phyloP scores from a whole-genome alignment of 2,888 invertebrate species.

The Diogma glabrata region DNA sequence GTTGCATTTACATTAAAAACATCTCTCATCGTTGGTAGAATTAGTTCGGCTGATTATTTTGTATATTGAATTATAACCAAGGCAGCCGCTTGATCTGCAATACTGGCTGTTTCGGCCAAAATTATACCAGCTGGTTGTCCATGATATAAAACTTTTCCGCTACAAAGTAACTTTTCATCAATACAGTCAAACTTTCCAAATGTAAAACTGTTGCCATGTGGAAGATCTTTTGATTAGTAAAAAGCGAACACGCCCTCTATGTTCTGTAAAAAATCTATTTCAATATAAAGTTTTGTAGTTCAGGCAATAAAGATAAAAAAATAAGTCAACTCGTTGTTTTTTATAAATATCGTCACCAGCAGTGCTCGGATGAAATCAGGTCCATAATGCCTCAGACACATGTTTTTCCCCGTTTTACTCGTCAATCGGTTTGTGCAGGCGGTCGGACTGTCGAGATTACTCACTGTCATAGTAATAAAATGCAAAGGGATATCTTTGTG shows the following conservation, averaged over 20 bases:
- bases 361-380: no score
- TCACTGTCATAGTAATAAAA: no score
- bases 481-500: no score
- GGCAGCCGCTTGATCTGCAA: slow-evolving; percentile 43
- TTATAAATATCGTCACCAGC: no score
- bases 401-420: no score
- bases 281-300: no score
- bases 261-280: no score
- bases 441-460: no score
- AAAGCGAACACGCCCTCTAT: slow-evolving; percentile 59
- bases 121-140: slow-evolving; percentile 51
- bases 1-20: slow-evolving; percentile 39
- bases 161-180: slow-evolving; percentile 41
- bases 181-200: slow-evolving; percentile 20
- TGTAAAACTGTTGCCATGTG: slow-evolving; percentile 52
- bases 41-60: slow-evolving; percentile 23
- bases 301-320: no score
- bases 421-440: no score
- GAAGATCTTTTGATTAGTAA: slow-evolving; percentile 53
- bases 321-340: no score
- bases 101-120: slow-evolving; percentile 43
- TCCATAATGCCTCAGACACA: no score
- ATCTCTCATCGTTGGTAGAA: slow-evolving; percentile 35
- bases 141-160: slow-evolving; percentile 17
- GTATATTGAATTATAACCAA: slow-evolving; percentile 42